These are phyloP conservation scores for Anabas testudineus DNA, from an alignment of 2,797 vertebrate species.

Conservation along the genomic window DNA sequence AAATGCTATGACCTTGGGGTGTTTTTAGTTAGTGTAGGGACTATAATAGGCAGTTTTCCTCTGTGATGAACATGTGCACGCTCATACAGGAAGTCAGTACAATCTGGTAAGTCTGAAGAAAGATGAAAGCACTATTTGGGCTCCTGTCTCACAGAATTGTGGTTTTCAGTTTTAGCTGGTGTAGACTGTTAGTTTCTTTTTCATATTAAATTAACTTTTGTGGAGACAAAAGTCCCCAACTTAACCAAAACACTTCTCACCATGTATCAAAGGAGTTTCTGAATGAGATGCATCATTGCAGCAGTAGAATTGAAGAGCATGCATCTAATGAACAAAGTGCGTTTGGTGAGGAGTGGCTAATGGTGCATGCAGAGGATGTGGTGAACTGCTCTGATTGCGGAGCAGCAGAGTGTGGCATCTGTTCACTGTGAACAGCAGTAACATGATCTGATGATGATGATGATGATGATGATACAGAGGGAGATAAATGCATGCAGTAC, in stretches of 20 bases:
- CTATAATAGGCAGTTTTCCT: slow-evolving; percentile 5
- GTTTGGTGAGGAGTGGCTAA: slow-evolving; percentile 28
- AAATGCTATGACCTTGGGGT: slow-evolving; percentile 16
- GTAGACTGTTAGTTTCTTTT: slow-evolving; percentile 13
- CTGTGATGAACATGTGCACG: slow-evolving; percentile 26
- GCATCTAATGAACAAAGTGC: slow-evolving; percentile 27
- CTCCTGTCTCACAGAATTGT: slow-evolving; percentile 16
- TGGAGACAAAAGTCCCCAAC: neutral
- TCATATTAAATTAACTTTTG: neutral
- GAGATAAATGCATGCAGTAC: slow-evolving; percentile 39
- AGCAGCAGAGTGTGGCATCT: slow-evolving; percentile 40
- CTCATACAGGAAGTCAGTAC: slow-evolving; percentile 52
- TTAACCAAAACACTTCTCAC: neutral
- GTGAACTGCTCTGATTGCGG: slow-evolving; percentile 55
- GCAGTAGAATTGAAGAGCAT: slow-evolving; percentile 16
- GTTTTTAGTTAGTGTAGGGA: slow-evolving; percentile 10
- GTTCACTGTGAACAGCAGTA: slow-evolving; percentile 49
- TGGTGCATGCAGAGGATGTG: slow-evolving; percentile 69
- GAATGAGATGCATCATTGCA: slow-evolving; percentile 21
- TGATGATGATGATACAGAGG: slow-evolving; percentile 31
- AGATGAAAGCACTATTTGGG: slow-evolving; percentile 25
- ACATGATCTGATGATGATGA: slow-evolving; percentile 48
- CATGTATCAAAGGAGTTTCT: slow-evolving; percentile 4
- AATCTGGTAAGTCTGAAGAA: slow-evolving; percentile 36
- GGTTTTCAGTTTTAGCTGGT: slow-evolving; percentile 41